These are phyloP conservation scores for Umimayanthus kanabou DNA, from an alignment of 92 coral and sea anemone genomes.

Conservation along the genomic window DNA sequence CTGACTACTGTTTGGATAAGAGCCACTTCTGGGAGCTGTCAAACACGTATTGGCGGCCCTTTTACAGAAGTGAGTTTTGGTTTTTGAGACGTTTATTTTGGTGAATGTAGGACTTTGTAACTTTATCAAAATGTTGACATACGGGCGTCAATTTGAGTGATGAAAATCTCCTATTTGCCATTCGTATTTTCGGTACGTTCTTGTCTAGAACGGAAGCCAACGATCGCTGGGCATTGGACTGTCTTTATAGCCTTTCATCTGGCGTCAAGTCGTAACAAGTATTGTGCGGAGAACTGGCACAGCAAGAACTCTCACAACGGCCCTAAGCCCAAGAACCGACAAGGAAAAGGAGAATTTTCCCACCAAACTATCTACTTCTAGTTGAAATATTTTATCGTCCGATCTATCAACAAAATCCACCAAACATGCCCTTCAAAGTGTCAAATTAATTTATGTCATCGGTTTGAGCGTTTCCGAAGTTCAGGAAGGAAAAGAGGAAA, in stretches of 20 bases:
- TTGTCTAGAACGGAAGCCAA: slow-evolving; percentile 36
- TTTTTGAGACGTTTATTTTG: slow-evolving; percentile 35
- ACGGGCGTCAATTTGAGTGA: slow-evolving; percentile 17
- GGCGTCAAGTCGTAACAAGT: not conserved
- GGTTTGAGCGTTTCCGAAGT: not conserved
- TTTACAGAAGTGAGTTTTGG: slow-evolving; percentile 16
- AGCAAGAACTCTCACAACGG: not conserved
- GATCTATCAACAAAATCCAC: slow-evolving; percentile 37
- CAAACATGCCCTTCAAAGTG: slow-evolving; percentile 16
- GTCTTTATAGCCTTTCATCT: not conserved
- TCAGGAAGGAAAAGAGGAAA: slow-evolving; percentile 5
- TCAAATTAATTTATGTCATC: slow-evolving; percentile 44
- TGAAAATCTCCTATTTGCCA: slow-evolving; percentile 22
- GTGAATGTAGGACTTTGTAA: slow-evolving; percentile 19
- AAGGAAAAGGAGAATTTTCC: not conserved
- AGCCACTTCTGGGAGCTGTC: slow-evolving; percentile 10
- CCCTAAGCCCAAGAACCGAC: not conserved
- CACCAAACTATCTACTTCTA: not conserved
- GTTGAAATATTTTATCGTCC: not conserved
- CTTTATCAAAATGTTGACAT: slow-evolving; percentile 44
- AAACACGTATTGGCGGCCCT: slow-evolving; percentile 17
- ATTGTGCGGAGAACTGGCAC: not conserved
- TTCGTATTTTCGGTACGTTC: slow-evolving; percentile 1
- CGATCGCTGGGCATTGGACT: not conserved
- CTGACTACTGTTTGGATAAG: slow-evolving; percentile 11